phyloP scores from a whole-genome alignment of 92 coral and sea anemone genomes.

The Paramuricea clavata region DNA sequence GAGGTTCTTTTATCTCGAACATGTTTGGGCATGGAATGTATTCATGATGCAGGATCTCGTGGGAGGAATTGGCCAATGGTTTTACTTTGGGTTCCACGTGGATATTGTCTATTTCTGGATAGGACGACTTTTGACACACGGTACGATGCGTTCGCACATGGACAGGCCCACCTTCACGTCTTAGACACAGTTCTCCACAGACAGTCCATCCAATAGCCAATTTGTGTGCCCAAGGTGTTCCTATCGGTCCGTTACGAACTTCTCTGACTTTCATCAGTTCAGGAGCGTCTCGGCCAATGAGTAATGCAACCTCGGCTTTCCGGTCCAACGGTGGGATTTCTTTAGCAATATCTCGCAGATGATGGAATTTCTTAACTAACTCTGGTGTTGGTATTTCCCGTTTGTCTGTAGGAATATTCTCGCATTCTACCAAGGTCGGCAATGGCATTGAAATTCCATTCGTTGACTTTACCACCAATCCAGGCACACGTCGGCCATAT shows the following conservation, averaged over 20 bases:
- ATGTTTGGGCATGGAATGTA: constrained; percentile 52
- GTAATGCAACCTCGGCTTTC: not conserved
- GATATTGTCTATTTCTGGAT: not conserved
- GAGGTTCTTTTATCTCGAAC: constrained; percentile 28
- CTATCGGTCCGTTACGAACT: constrained; percentile 51
- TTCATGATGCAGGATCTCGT: not conserved
- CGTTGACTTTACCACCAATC: constrained; percentile 37
- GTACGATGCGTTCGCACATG: constrained; percentile 44
- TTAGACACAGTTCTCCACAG: constrained; percentile 48
- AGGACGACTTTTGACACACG: not conserved
- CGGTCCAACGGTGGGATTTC: too few species aligned
- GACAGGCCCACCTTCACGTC: constrained; percentile 40
- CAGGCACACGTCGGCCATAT: too few species aligned
- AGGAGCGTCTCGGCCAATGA: too few species aligned
- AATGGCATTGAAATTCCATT: constrained; percentile 38
- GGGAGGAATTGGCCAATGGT: too few species aligned
- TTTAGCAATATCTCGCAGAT: constrained; percentile 35
- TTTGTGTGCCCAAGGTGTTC: constrained; percentile 62
- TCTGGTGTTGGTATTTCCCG: constrained; percentile 66
- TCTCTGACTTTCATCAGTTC: constrained; percentile 55
- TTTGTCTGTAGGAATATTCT: too few species aligned
- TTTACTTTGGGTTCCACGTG: too few species aligned
- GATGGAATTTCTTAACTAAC: constrained; percentile 44
- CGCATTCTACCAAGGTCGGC: too few species aligned
- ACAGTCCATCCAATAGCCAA: constrained; percentile 56